These are phyloP conservation scores for Augochlora pura DNA, from an alignment of 1,140 invertebrate species.

Conservation along the genomic window DNA sequence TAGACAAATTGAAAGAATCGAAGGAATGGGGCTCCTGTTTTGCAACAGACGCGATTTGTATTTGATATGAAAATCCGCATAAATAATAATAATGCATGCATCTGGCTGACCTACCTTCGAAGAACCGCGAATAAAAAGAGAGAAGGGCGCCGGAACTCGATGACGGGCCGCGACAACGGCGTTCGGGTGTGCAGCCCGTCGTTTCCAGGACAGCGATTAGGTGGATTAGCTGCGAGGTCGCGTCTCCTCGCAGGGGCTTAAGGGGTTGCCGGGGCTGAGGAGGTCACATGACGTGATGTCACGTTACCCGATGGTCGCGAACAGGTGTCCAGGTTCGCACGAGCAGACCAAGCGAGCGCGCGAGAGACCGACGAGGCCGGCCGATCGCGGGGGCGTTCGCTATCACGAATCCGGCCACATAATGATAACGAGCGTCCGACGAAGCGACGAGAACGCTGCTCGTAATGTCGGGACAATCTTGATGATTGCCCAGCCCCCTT, in stretches of 20 bases:
- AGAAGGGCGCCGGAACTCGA: neutral
- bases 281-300: slow-evolving; percentile 70
- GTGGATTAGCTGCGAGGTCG: slow-evolving; percentile 52
- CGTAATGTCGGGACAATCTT: slow-evolving; percentile 33
- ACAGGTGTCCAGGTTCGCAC: slow-evolving; percentile 69
- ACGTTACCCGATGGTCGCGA: slow-evolving; percentile 66
- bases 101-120: neutral
- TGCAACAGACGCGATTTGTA: too few relatives aligned
- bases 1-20: too few relatives aligned
- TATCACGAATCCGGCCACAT: slow-evolving; percentile 64
- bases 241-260: slow-evolving; percentile 7
- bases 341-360: slow-evolving; percentile 41
- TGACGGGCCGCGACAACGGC: slow-evolving; percentile 3
- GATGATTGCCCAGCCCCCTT: slow-evolving; percentile 10
- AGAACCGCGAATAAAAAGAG: neutral
- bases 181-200: slow-evolving; percentile 15
- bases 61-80: too few relatives aligned
- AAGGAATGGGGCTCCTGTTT: too few relatives aligned
- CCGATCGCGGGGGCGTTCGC: slow-evolving; percentile 34
- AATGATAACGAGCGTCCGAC: slow-evolving; percentile 57
- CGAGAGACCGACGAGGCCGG: neutral
- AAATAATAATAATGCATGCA: too few relatives aligned
- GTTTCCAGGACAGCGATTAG: slow-evolving; percentile 57
- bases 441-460: slow-evolving; percentile 29
- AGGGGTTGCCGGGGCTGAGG: slow-evolving; percentile 39